Evolutionary conservation across 2,797 vertebrate species (phyloP).

Genomic region (Acanthopagrus latus): DNA sequence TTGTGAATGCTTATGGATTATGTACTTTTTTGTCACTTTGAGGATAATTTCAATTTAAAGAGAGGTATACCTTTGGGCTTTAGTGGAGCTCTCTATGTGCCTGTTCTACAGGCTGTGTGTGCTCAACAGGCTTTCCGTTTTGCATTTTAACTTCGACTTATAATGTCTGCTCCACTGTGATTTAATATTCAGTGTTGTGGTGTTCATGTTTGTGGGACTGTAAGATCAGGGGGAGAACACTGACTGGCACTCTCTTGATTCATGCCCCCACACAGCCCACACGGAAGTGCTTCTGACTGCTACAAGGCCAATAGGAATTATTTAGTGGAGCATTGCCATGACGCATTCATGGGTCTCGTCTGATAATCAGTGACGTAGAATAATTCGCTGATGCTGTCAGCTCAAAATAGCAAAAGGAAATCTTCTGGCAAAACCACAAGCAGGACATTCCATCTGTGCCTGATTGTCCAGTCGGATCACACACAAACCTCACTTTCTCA

Average conservation of each 20-base stretch:
- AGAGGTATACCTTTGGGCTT: not conserved
- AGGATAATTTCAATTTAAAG: constrained; percentile 22
- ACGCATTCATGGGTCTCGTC: constrained; percentile 42
- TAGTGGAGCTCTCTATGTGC: not conserved
- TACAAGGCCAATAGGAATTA: constrained; percentile 9
- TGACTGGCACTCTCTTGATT: constrained; percentile 11
- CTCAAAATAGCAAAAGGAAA: constrained; percentile 57
- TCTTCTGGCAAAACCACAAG: constrained; percentile 41
- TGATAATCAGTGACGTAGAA: constrained; percentile 58
- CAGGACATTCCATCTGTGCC: constrained; percentile 31
- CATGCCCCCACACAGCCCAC: constrained; percentile 33
- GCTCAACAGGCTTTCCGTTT: not conserved
- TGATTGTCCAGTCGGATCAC: not conserved
- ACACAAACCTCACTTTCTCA: not conserved
- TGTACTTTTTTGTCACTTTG: constrained; percentile 29
- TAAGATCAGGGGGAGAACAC: not conserved
- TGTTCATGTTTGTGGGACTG: not conserved
- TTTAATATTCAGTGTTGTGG: not conserved
- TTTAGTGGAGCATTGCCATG: constrained; percentile 29
- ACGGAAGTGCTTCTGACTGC: constrained; percentile 16
- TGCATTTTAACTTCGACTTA: constrained; percentile 5
- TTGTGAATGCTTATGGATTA: constrained; percentile 20
- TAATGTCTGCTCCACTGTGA: not conserved
- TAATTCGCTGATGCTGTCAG: constrained; percentile 54
- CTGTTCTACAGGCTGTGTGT: not conserved